Conservation (phyloP, 1,140 invertebrate genomes). For the Magallana angulata region DNA sequence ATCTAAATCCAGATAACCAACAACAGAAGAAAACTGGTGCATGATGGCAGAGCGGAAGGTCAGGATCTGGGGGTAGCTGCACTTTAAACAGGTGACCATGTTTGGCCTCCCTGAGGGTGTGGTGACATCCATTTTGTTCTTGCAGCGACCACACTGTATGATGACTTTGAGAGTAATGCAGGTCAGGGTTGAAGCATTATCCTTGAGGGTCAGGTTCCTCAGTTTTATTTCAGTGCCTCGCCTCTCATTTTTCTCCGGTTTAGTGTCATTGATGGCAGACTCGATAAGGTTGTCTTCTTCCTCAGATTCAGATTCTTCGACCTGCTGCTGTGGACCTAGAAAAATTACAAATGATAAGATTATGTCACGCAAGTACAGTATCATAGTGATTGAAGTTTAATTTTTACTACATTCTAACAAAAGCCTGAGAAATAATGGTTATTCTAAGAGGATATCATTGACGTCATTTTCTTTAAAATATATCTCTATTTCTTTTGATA, state of each 20-base stretch:
- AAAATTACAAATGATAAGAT: not conserved
- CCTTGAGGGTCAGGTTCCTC: conserved; percentile 71
- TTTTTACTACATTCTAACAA: too few relatives aligned
- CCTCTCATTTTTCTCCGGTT: conserved; percentile 53
- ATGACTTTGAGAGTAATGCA: conserved; percentile 66
- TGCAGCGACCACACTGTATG: conserved; percentile 77
- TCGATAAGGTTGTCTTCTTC: conserved; percentile 44
- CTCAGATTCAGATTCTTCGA: conserved; percentile 20
- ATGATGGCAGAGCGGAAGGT: conserved; percentile 73
- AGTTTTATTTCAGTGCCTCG: conserved; percentile 75
- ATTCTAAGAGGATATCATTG: too few relatives aligned
- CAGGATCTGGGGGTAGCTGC: conserved; percentile 68
- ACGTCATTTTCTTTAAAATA: too few relatives aligned
- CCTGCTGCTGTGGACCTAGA: conserved; percentile 11
- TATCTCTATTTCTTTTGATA: too few relatives aligned
- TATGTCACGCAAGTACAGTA: not conserved
- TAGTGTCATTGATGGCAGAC: not conserved
- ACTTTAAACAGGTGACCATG: conserved; percentile 72
- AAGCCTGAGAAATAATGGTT: too few relatives aligned
- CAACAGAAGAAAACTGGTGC: conserved; percentile 73
- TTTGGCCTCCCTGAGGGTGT: conserved; percentile 67
- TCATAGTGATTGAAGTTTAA: too few relatives aligned
- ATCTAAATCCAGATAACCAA: conserved; percentile 77
- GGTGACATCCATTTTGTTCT: conserved; percentile 70
- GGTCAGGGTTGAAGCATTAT: conserved; percentile 71